Percentiles rank a stretch among this genome's conserved stretches.
These are phyloP conservation scores for Microplitis manilae DNA, from an alignment of 2,888 invertebrate genomes.

Conservation along the genomic window DNA sequence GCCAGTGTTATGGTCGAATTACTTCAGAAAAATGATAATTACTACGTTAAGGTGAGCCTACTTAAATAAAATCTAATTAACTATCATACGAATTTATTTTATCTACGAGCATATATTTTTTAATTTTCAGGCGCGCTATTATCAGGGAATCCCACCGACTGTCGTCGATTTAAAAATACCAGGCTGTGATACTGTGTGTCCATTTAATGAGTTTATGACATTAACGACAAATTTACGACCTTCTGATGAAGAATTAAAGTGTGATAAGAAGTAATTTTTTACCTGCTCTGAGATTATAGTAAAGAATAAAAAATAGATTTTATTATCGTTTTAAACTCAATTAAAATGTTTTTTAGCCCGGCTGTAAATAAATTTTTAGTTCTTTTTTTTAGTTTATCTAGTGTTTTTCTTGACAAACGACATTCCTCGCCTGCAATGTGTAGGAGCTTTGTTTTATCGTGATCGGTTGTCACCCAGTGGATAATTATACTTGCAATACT, in stretches of 20 bases:
- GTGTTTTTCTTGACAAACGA: no score
- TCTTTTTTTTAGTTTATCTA: no score
- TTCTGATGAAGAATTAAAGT: constrained; percentile 34
- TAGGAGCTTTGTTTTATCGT: no score
- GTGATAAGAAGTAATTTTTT: constrained; percentile 16
- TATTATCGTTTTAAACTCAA: not conserved
- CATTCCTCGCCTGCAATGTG: no score
- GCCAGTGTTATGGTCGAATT: constrained; percentile 75
- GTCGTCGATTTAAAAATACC: constrained; percentile 69
- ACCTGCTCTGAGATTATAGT: no score
- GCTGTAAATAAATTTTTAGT: no score
- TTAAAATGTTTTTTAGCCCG: no score
- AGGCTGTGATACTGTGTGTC: constrained; percentile 73
- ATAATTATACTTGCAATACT: no score
- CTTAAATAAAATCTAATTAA: constrained; percentile 11
- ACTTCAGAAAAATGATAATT: constrained; percentile 62
- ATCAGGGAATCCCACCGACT: constrained; percentile 69
- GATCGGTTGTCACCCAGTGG: no score
- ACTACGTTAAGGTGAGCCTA: constrained; percentile 72
- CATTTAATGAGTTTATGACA: constrained; percentile 72
- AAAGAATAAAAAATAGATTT: no score
- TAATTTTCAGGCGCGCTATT: constrained; percentile 62
- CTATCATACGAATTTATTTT: constrained; percentile 48
- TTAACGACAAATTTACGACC: constrained; percentile 66
- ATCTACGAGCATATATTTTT: constrained; percentile 50